Evolutionary conservation across 2,888 invertebrate genomes (phyloP), one percentile per base, ranked within the genome.

Genomic region (Callinectes sapidus): DNA sequence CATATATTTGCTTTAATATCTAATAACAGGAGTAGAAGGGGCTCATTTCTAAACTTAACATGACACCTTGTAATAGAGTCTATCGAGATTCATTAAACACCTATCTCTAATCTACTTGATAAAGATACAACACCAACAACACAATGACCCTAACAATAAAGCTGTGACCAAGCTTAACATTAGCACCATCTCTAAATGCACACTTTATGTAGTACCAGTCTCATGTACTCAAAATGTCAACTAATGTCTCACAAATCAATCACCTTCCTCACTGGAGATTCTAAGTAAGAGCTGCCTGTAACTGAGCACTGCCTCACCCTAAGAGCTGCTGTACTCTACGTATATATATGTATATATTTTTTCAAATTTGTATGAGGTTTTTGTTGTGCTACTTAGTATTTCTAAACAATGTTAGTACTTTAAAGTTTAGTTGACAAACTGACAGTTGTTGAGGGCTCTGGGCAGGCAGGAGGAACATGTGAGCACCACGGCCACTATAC

Each of bases 161-260:
- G 92, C 92, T 92, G 92, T 92, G 92, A 92, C 92, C 92, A 90
- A 92, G 92, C 92, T 92, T 90, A 92, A 92, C 91, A 90, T 92
- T 92, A 92, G 92, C 92, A 92, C 92, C 92, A 92, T 92, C 92
- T 92, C 92, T 92, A 92, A 92, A 92, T 92, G 92, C 92, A 92
- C 92, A 92, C 92, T 89, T 87, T 92, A 88, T 91, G 87, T 92
- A 92, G 92, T 92, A 91, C 92, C 92, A 90, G 91, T 90, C 91
- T 89, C 66, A 71, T 89, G 61, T 89, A 39, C 32, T 66, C 89
- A 61, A 18, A 55, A 66, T 89, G 23, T 91, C 91, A 90, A 92
- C 77, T 90, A 66, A 90, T 71, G 71, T 77, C 90, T 71, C 88
- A 92, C 89, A 88, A 88, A 71, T 87, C 90, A 81, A 89, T 92